A percentile compares a stretch with the other conserved stretches of the same genome.
Evolutionary conservation across 2,113 vertebrate species (phyloP).

Genomic region (Raja brachyura): DNA sequence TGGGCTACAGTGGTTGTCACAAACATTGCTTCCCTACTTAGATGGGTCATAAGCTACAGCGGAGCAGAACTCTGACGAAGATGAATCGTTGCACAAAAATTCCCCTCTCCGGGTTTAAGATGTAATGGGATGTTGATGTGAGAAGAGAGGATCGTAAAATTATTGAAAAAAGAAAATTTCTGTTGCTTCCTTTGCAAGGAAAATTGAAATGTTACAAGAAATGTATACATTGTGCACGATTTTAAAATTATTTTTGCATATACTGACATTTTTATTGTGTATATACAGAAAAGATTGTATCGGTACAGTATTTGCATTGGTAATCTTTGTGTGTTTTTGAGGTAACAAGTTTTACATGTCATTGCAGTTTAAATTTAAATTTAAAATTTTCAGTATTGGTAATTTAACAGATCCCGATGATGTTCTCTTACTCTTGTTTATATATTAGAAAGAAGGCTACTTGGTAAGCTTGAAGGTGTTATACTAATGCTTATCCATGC

Average conservation of each 20-base stretch:
- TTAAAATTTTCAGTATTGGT: slow-evolving; percentile 33
- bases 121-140: slow-evolving; percentile 6
- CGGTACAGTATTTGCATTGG: slow-evolving; percentile 37
- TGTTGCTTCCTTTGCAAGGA: slow-evolving; percentile 30
- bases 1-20: slow-evolving; percentile 33
- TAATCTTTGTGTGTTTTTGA: slow-evolving; percentile 35
- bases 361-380: slow-evolving; percentile 36
- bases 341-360: slow-evolving; percentile 37
- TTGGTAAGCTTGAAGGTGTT: slow-evolving; percentile 32
- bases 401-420: slow-evolving; percentile 33
- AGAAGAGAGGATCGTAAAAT: slow-evolving; percentile 28
- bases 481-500: slow-evolving; percentile 26
- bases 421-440: slow-evolving; percentile 26
- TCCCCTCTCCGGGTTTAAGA: background rate
- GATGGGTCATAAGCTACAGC: slow-evolving; percentile 32
- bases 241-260: slow-evolving; percentile 39
- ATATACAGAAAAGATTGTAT: slow-evolving; percentile 36
- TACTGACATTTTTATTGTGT: slow-evolving; percentile 38
- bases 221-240: slow-evolving; percentile 37
- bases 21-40: slow-evolving; percentile 37
- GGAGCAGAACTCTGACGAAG: slow-evolving; percentile 26
- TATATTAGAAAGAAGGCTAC: slow-evolving; percentile 23
- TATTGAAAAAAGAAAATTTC: slow-evolving; percentile 27
- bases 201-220: slow-evolving; percentile 31
- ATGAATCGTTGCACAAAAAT: slow-evolving; percentile 37